Conservation (phyloP, 2,113 vertebrate species). For the Epinephelus moara region DNA sequence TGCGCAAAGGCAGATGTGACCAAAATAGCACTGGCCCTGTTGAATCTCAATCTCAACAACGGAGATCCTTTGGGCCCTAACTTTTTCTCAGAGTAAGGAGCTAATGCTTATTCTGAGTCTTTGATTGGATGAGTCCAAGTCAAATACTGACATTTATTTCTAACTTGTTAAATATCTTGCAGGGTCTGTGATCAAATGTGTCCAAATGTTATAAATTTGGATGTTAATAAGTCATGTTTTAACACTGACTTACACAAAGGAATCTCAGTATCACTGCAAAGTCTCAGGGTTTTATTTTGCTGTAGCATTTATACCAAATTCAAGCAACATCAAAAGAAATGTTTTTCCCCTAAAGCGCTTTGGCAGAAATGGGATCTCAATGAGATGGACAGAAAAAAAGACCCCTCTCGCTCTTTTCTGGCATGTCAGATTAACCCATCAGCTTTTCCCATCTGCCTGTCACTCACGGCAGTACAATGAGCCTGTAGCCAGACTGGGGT, state of each 20-base stretch:
- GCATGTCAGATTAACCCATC: conserved; percentile 67
- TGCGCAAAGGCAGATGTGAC: too few relatives aligned
- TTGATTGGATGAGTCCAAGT: neutral
- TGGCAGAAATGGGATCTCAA: conserved; percentile 37
- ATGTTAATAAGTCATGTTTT: conserved; percentile 14
- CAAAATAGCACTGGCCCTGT: too few relatives aligned
- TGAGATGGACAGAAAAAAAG: conserved; percentile 14
- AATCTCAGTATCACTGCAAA: neutral
- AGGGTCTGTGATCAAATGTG: neutral
- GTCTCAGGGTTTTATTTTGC: neutral
- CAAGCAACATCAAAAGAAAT: conserved; percentile 33
- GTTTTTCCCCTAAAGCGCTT: conserved; percentile 12
- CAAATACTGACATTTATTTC: neutral
- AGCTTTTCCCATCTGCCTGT: conserved; percentile 74
- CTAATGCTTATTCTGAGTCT: too few relatives aligned
- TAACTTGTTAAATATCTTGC: neutral
- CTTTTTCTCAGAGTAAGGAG: too few relatives aligned
- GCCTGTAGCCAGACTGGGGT: conserved; percentile 66
- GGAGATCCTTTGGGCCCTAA: too few relatives aligned
- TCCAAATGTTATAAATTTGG: neutral
- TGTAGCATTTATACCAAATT: conserved; percentile 13
- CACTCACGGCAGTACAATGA: conserved; percentile 79
- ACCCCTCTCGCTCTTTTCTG: conserved; percentile 34
- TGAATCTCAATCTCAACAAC: too few relatives aligned
- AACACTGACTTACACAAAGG: neutral